Evolutionary conservation across 2,113 vertebrate species (phyloP), one percentile per base, ranked within the genome.

Genomic region (Meriones unguiculatus): DNA sequence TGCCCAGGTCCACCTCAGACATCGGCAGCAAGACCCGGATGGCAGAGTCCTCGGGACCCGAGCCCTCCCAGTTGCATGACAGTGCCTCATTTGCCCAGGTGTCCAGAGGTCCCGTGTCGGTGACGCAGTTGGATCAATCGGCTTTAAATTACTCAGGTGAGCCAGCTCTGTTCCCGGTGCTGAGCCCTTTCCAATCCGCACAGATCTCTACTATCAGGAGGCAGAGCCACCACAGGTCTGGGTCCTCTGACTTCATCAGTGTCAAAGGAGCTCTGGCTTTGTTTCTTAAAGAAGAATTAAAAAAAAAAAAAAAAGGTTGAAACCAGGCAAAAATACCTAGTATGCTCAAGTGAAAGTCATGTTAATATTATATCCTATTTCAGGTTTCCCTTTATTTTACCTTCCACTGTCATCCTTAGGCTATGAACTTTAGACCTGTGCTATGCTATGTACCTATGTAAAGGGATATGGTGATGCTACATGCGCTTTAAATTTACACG

Each of bases 61-160:
- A 99, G 91, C 98, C 98, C 77, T 98, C 98, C 97, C 98, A 98
- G 90, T 98, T 98, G 41, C 98, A 99, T 0, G 99, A 99, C 97
- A 99, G 99, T 95, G 98, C 99, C 92, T 98, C 99, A 96, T 99
- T 99, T 91, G 98, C 98, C 70, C 98, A 98, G 30, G 98, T 99
- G 75, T 98, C 98, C 0, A 98, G 99, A 99, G 98, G 98, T 88
- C 98, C 99, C 0, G 98, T 99, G 97, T 98, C 99, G 78, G 98
- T 99, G 87, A 98, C 99, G 73, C 99, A 99, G 67, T 94, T 99
- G 88, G 99, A 99, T 97, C 99, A 99, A 97, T 99, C 99, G 64
- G 98, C 99, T 98, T 98, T 99, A 98, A 99, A 99, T 98, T 99
- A 99, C 99, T 99, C 99, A 99, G 99, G 99, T 99, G 95, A 98